Percentiles rank a stretch among this genome's conserved stretches.
phyloP scores from a whole-genome alignment of 2,888 invertebrate species.

The Steinernema carpocapsae region DNA sequence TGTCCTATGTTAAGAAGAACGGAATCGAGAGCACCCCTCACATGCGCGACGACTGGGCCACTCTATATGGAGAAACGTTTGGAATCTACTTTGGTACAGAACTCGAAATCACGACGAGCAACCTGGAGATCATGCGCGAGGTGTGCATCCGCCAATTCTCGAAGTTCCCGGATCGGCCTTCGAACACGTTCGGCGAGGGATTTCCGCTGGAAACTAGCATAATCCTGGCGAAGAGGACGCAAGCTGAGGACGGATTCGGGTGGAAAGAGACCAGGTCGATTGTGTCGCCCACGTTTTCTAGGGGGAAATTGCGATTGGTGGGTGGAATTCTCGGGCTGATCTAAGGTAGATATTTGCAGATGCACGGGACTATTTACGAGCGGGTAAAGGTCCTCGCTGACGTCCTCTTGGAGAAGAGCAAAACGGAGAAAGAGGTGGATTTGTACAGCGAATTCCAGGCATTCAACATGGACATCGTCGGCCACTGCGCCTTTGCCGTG shows the following conservation, averaged over 20 bases:
- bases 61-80: conserved; percentile 44
- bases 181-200: conserved; percentile 37
- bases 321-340: not conserved
- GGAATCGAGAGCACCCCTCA: conserved; percentile 24
- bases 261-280: conserved; percentile 77
- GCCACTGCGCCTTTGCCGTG: conserved; percentile 56
- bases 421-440: conserved; percentile 45
- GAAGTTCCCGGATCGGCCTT: conserved; percentile 56
- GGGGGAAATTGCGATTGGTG: conserved; percentile 75
- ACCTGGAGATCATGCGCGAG: conserved; percentile 56
- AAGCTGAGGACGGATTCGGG: conserved; percentile 70
- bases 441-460: conserved; percentile 63
- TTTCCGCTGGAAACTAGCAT: conserved; percentile 37
- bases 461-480: conserved; percentile 59
- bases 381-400: conserved; percentile 44
- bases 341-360: conserved; percentile 36
- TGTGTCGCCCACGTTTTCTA: conserved; percentile 77
- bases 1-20: conserved; percentile 19
- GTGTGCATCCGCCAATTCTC: conserved; percentile 60
- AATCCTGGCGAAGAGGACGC: not conserved
- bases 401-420: conserved; percentile 46
- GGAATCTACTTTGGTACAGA: conserved; percentile 50
- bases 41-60: conserved; percentile 35
- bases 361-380: conserved; percentile 44
- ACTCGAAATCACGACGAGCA: conserved; percentile 47